Base-by-base conservation (phyloP, 2,113 vertebrate genomes). In the Pandion haliaetus region DNA sequence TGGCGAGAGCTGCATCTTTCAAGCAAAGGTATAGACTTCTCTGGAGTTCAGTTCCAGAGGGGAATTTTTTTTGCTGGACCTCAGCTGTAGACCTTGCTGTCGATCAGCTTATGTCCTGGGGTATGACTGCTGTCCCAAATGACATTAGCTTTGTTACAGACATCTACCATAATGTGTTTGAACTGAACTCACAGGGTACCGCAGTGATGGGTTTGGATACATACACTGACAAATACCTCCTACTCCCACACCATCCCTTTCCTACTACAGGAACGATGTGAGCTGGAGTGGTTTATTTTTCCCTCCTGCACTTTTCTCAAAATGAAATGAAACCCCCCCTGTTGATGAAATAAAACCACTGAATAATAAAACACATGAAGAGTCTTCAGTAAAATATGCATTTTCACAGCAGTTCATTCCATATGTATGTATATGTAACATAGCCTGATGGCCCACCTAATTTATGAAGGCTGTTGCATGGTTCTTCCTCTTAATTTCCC, bases 321-420 rank as follows among this genome's bases (percentile, higher is more conserved):
- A 74, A 85, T 54, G 55, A 94, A 96, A 87, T 93, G 31, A 81
- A 77, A 79, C 11, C 8, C 36, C 49, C 49, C 38, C 87, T 29
- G 42, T 34, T 83, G 34, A 38, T 95, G 93, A 92, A 81, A 91
- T 92, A 89, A 96, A 93, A 82, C 79, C 71, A 55, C 80, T 91
- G 94, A 97, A 97, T 97, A 97, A 93, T 96, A 97, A 93, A 96
- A 83, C 78, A 92, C 14, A 5, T 82, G 87, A 95, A 97, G 74
- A 71, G 73, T 88, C 32, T 70, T 52, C 44, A 34, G 82, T 93
- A 81, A 95, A 96, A 90, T 72, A 94, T 93, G 71, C 61, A 49
- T 96, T 96, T 96, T 87, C 88, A 86, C 54, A 83, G 89, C 36
- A 93, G 88, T 59, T 95, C 3, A 5, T 90, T 96, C 88, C 36